Conservation (phyloP, 1,140 invertebrate species). For the Tetraneura akinire region DNA sequence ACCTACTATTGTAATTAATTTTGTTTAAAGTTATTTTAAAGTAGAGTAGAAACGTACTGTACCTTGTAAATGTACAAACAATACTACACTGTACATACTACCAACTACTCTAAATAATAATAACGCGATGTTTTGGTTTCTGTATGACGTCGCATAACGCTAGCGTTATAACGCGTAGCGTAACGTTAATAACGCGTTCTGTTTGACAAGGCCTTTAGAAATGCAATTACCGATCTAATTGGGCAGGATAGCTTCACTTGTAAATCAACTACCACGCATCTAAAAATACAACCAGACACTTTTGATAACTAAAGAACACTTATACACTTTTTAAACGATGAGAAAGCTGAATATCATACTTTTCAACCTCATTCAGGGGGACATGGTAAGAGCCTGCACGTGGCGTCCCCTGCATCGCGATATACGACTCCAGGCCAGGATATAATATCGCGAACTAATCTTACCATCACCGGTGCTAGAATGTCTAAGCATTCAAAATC, state of each 20-base stretch:
- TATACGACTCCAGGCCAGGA: no score
- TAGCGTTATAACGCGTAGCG: neutral
- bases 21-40: no score
- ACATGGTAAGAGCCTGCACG: no score
- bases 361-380: conserved; percentile 56
- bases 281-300: conserved; percentile 20
- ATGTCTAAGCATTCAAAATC: no score
- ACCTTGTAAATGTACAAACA: neutral
- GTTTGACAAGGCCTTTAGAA: neutral
- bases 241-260: neutral
- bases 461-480: no score
- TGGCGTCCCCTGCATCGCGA: no score
- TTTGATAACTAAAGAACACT: neutral
- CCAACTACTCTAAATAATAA: neutral
- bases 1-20: no score
- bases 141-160: neutral
- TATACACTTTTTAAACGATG: conserved; percentile 2
- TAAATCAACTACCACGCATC: neutral
- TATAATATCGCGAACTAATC: no score
- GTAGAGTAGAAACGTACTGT: neutral
- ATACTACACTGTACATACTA: neutral
- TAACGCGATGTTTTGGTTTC: neutral
- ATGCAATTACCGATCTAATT: neutral
- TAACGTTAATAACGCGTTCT: neutral
- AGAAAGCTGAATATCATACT: conserved; percentile 53